phyloP scores from a whole-genome alignment of 2,113 vertebrate genomes.

The Microtus oregoni region DNA sequence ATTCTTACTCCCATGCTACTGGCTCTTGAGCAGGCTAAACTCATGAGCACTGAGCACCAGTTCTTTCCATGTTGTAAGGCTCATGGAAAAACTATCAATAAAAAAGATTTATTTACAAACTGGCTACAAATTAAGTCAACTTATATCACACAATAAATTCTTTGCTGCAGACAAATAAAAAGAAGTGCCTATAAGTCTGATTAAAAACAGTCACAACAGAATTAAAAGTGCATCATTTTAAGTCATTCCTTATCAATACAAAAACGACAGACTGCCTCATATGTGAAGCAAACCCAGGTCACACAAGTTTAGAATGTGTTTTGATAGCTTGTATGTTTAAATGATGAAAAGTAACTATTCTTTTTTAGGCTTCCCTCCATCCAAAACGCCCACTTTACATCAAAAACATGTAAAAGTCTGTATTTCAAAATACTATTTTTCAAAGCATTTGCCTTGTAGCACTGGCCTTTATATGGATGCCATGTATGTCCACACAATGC shows the following conservation, averaged over 20 bases:
- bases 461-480: not conserved
- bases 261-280: not conserved
- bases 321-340: not conserved
- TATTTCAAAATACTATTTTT: constrained; percentile 57
- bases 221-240: constrained; percentile 34
- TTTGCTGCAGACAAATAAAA: constrained; percentile 53
- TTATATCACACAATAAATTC: constrained; percentile 34
- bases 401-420: not conserved
- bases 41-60: not conserved
- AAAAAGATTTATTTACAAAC: constrained; percentile 25
- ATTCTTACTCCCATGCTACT: not conserved
- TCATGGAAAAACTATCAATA: not conserved
- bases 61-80: not conserved
- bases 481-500: not conserved
- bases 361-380: not conserved
- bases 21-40: not conserved
- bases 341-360: not conserved
- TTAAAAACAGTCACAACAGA: not conserved
- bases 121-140: constrained; percentile 27
- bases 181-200: not conserved
- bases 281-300: not conserved
- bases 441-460: constrained; percentile 24
- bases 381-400: constrained; percentile 25
- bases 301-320: not conserved
- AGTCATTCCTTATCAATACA: constrained; percentile 26